A percentile compares a stretch with the other conserved stretches of the same genome.
These are phyloP conservation scores for Siniperca chuatsi DNA, from an alignment of 2,113 vertebrate genomes.

Conservation along the genomic window DNA sequence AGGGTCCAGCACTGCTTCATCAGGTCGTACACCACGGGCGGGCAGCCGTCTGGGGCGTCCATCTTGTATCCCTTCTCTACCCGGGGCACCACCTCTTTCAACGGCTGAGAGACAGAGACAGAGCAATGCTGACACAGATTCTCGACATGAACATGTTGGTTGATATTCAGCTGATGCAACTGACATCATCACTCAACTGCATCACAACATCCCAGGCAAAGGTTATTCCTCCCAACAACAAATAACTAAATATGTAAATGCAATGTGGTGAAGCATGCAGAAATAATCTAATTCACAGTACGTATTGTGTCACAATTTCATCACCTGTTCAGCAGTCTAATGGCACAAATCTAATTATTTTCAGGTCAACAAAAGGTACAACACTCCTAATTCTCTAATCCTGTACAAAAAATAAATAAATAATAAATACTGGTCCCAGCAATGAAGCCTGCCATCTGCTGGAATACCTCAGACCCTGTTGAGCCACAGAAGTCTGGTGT, in stretches of 20 bases:
- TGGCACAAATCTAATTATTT: slow-evolving; percentile 31
- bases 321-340: slow-evolving; percentile 17
- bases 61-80: slow-evolving; percentile 99
- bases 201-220: neutral
- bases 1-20: slow-evolving; percentile 99
- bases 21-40: slow-evolving; percentile 91
- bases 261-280: neutral
- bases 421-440: neutral
- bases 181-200: neutral
- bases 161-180: neutral
- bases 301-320: slow-evolving; percentile 1
- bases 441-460: slow-evolving; percentile 71
- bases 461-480: slow-evolving; percentile 22
- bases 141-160: neutral
- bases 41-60: slow-evolving; percentile 94
- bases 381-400: slow-evolving; percentile 12
- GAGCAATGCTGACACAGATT: neutral
- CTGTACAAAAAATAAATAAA: slow-evolving; percentile 2
- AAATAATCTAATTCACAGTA: slow-evolving; percentile 5
- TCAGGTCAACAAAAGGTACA: slow-evolving; percentile 14
- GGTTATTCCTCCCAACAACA: neutral
- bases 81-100: slow-evolving; percentile 96
- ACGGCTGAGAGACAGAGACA: slow-evolving; percentile 83
- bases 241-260: neutral
- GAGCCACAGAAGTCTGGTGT: neutral